phyloP scores from a whole-genome alignment of 2,888 invertebrate species.

The Coronaproctus castanopsis region DNA sequence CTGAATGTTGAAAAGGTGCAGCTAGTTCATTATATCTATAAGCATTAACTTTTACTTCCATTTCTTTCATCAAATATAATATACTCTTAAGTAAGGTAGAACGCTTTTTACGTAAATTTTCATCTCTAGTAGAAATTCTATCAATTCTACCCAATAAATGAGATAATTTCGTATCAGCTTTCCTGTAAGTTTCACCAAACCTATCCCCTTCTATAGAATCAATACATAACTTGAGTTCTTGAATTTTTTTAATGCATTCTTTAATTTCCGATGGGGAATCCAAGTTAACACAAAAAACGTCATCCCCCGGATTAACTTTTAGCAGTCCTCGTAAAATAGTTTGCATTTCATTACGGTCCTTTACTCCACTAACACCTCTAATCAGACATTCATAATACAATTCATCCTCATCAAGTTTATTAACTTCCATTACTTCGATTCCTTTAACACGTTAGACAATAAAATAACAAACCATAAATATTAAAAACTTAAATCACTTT shows the following conservation, averaged over 20 bases:
- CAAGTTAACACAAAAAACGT: not conserved
- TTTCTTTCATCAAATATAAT: conserved; percentile 15
- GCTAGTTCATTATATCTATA: conserved; percentile 1
- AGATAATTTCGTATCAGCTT: conserved; percentile 13
- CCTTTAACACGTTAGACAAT: not conserved
- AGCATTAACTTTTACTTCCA: conserved; percentile 9
- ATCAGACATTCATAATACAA: conserved; percentile 13
- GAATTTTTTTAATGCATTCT: conserved; percentile 12
- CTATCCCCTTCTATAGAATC: conserved; percentile 13
- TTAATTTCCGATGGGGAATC: conserved; percentile 12
- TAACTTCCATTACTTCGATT: conserved; percentile 16
- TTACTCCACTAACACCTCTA: conserved; percentile 10
- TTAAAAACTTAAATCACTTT: not conserved
- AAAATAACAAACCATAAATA: not conserved
- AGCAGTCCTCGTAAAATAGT: conserved; percentile 12
- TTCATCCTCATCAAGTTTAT: conserved; percentile 14
- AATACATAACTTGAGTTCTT: conserved; percentile 11
- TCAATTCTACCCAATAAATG: conserved; percentile 16
- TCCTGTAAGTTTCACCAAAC: conserved; percentile 13
- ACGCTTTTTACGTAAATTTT: conserved; percentile 10
- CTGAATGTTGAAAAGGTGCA: no score
- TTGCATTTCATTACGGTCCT: conserved; percentile 12
- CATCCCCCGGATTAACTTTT: conserved; percentile 12
- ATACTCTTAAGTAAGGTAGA: conserved; percentile 15
- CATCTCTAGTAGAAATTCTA: conserved; percentile 10